phyloP scores from a whole-genome alignment of 2,888 invertebrate genomes.

The Tetragonisca angustula region DNA sequence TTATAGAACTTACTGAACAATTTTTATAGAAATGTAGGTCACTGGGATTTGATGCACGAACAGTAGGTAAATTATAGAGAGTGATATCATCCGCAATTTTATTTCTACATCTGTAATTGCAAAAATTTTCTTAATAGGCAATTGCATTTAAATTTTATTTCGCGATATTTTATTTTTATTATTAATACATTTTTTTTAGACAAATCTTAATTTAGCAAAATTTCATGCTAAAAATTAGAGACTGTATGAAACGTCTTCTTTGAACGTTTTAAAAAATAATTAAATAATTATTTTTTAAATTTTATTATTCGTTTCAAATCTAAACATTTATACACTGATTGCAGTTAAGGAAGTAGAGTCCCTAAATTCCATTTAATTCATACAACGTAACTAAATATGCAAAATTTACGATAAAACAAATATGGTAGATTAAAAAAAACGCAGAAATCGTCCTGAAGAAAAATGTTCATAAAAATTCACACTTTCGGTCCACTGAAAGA shows the following conservation, averaged over 20 bases:
- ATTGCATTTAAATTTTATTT: neutral
- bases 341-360: too few relatives aligned
- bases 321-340: neutral
- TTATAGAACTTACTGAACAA: neutral
- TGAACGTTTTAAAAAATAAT: neutral
- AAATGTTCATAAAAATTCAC: neutral
- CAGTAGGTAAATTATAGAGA: neutral
- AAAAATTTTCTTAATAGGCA: neutral
- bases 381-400: neutral
- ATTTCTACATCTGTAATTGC: neutral
- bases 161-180: neutral
- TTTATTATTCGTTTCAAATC: neutral
- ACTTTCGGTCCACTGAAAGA: neutral
- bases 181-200: too few relatives aligned
- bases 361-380: neutral
- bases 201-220: neutral
- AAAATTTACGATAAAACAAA: neutral
- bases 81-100: neutral
- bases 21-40: neutral
- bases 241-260: neutral
- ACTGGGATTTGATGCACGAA: neutral
- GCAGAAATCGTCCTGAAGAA: neutral
- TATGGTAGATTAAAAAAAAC: neutral
- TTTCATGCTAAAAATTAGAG: neutral
- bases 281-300: neutral